Percentiles rank a stretch among this genome's conserved stretches.
Conservation (phyloP, 2,797 vertebrate genomes). For the Cetoscarus ocellatus region DNA sequence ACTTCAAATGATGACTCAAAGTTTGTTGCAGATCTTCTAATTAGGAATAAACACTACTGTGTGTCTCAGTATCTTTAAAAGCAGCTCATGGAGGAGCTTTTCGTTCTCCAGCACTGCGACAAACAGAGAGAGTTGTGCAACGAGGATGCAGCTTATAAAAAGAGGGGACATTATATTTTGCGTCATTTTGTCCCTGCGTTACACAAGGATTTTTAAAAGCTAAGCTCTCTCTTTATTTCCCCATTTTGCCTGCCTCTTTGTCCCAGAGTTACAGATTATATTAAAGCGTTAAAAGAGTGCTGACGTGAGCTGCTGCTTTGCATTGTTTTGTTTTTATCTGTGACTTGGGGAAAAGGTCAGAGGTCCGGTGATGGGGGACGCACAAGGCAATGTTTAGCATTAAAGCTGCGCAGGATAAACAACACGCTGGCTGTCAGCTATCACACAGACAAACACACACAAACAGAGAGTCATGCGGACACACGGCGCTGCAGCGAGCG, state of each 20-base stretch:
- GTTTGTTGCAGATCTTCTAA: too few relatives aligned
- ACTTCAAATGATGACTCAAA: too few relatives aligned
- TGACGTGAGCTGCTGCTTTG: not conserved
- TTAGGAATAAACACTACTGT: too few relatives aligned
- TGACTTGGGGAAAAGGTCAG: constrained; percentile 30
- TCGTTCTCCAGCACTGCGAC: not conserved
- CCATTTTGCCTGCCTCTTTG: not conserved
- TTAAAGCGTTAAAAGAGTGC: not conserved
- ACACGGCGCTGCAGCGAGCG: constrained; percentile 24
- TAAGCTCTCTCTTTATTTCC: not conserved
- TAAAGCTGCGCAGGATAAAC: constrained; percentile 20
- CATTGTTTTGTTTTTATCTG: constrained; percentile 46
- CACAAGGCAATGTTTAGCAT: constrained; percentile 23
- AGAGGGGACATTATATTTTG: constrained; percentile 22
- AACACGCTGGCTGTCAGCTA: constrained; percentile 23
- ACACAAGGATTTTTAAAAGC: constrained; percentile 22
- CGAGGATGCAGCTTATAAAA: constrained; percentile 1
- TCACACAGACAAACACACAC: constrained; percentile 36
- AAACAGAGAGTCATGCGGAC: constrained; percentile 21
- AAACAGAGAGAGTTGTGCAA: constrained; percentile 7
- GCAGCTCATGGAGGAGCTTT: too few relatives aligned
- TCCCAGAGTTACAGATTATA: not conserved
- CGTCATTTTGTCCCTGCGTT: constrained; percentile 12
- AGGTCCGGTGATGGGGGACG: constrained; percentile 17
- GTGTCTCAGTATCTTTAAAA: too few relatives aligned